These are phyloP conservation scores for Zingel zingel DNA, from an alignment of 2,113 vertebrate genomes.

Conservation along the genomic window DNA sequence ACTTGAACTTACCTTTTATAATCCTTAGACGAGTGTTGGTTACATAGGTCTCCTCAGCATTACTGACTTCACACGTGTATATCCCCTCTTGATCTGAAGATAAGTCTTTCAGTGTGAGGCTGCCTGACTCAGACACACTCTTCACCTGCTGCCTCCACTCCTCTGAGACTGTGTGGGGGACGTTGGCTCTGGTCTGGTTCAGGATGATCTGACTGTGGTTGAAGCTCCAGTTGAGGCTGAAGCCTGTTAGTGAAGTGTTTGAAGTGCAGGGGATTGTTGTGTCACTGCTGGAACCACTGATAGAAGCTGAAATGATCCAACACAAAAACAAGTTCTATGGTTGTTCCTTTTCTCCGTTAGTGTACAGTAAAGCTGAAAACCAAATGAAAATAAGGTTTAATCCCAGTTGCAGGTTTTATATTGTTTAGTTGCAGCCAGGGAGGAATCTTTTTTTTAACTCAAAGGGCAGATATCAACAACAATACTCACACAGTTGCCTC, in stretches of 20 bases:
- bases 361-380: too few species aligned
- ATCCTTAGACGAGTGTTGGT: constrained; percentile 6
- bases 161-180: background rate
- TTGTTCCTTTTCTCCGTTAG: too few species aligned
- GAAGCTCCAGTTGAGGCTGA: constrained; percentile 48
- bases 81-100: constrained; percentile 11
- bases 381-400: too few species aligned
- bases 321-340: too few species aligned
- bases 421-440: too few species aligned
- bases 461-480: too few species aligned
- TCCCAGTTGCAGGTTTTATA: too few species aligned
- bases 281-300: background rate
- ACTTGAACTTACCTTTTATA: too few species aligned
- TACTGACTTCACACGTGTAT: constrained; percentile 62
- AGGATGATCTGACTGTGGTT: constrained; percentile 29
- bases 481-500: too few species aligned
- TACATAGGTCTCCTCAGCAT: background rate
- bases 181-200: rapidly evolving
- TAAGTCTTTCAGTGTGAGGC: constrained; percentile 37
- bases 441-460: too few species aligned
- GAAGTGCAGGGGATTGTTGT: constrained; percentile 49
- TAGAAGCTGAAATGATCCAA: constrained; percentile 29
- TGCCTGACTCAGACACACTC: constrained; percentile 1
- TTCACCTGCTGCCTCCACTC: constrained; percentile 51
- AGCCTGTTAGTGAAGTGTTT: rapidly evolving